Evolutionary conservation across 92 coral and sea anemone genomes (phyloP).

Genomic region (Heliopora coerulea): DNA sequence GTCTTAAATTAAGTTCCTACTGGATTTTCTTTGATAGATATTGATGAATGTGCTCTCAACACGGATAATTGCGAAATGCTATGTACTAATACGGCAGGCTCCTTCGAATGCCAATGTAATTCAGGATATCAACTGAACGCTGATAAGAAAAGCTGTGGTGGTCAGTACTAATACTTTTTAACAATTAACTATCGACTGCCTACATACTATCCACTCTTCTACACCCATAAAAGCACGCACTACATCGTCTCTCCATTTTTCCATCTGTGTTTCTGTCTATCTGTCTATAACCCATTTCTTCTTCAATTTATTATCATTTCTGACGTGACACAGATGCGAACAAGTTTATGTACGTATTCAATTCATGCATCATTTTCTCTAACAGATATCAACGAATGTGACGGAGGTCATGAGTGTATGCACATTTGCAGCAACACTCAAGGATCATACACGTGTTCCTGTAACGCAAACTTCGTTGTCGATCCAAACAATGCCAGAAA

Average conservation of each 20-base stretch:
- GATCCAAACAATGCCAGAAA: conserved; percentile 53
- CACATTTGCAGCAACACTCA: conserved; percentile 59
- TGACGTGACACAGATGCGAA: too few relatives aligned
- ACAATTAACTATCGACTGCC: too few relatives aligned
- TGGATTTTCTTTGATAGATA: conserved; percentile 43
- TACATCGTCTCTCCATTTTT: not conserved
- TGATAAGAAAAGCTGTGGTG: conserved; percentile 55
- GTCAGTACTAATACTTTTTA: conserved; percentile 35
- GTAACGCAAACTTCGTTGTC: conserved; percentile 59
- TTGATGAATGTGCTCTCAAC: conserved; percentile 58
- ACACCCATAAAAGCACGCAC: too few relatives aligned
- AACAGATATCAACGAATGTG: conserved; percentile 70
- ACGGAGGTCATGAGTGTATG: conserved; percentile 58
- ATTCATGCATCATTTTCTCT: not conserved
- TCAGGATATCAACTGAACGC: conserved; percentile 51
- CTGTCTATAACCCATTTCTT: too few relatives aligned
- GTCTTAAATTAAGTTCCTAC: too few relatives aligned
- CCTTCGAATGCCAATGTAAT: conserved; percentile 60
- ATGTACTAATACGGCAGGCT: conserved; percentile 69
- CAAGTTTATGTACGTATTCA: not conserved
- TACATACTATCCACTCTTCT: too few relatives aligned
- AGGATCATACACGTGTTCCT: conserved; percentile 64
- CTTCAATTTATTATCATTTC: too few relatives aligned
- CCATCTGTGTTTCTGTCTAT: too few relatives aligned
- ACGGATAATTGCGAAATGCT: conserved; percentile 52